Evolutionary conservation across 2,113 vertebrate genomes (phyloP).

Genomic region (Hoplias malabaricus): DNA sequence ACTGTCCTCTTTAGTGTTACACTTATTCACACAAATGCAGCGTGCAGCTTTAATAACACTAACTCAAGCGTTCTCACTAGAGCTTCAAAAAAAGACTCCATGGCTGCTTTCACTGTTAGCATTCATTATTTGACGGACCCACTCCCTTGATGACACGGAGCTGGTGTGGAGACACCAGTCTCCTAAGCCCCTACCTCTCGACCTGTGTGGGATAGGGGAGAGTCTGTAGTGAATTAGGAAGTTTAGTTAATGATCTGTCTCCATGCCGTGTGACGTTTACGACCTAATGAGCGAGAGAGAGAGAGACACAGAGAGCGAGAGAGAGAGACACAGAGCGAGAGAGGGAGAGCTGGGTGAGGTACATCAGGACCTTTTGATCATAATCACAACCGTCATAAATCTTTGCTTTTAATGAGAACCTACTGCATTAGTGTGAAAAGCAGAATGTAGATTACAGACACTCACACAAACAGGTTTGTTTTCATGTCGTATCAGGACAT

Average conservation of each 20-base stretch:
- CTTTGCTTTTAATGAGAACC: constrained; percentile 34
- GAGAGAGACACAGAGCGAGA: not conserved
- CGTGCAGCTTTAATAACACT: not conserved
- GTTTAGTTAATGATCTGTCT: constrained; percentile 51
- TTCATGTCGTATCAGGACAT: no score
- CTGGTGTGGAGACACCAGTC: not conserved
- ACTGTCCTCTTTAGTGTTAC: not conserved
- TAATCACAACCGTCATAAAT: constrained; percentile 20
- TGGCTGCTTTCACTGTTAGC: not conserved
- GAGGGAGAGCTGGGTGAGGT: constrained; percentile 4
- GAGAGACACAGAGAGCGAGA: not conserved
- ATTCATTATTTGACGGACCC: no score
- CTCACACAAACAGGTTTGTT: not conserved
- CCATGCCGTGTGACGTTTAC: not conserved
- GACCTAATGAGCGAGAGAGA: not conserved
- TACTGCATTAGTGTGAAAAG: constrained; percentile 1
- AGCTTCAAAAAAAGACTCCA: no score
- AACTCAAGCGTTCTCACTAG: not conserved
- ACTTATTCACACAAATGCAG: no score
- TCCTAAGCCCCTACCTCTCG: not conserved
- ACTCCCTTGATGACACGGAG: not conserved
- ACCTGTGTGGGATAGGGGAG: not conserved
- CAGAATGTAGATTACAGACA: not conserved
- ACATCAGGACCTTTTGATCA: constrained; percentile 45
- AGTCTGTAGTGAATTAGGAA: constrained; percentile 37